These are phyloP conservation scores for Venustaconcha ellipsiformis DNA, from an alignment of 1,140 invertebrate genomes.

Conservation along the genomic window DNA sequence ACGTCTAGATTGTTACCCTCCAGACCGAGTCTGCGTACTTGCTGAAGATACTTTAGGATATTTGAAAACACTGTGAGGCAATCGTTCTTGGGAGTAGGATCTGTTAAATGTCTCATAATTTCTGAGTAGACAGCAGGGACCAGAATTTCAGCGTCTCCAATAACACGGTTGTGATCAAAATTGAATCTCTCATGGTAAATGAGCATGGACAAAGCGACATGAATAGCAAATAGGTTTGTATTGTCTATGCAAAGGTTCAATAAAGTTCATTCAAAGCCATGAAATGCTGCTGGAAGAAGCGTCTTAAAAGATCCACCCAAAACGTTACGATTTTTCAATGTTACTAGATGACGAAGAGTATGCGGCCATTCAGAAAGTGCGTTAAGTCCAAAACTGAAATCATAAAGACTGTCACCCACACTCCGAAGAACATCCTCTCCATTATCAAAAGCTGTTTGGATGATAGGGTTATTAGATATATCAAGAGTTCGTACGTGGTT, in stretches of 20 bases:
- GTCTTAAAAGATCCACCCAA: constrained; percentile 21
- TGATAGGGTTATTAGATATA: constrained; percentile 23
- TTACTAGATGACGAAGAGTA: constrained; percentile 21
- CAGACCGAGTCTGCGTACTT: constrained; percentile 6
- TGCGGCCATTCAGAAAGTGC: constrained; percentile 1
- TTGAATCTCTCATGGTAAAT: constrained; percentile 13
- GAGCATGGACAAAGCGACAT: constrained; percentile 15
- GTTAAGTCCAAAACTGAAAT: constrained; percentile 17
- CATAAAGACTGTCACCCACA: constrained; percentile 11
- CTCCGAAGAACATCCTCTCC: constrained; percentile 12
- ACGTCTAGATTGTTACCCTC: constrained; percentile 23
- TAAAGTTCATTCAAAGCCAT: constrained; percentile 29
- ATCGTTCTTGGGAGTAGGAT: constrained; percentile 22
- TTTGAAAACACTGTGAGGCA: constrained; percentile 20
- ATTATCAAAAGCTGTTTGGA: constrained; percentile 14
- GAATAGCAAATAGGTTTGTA: constrained; percentile 25
- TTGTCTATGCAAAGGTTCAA: constrained; percentile 17
- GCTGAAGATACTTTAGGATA: constrained; percentile 8
- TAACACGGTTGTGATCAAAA: constrained; percentile 29
- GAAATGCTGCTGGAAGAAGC: constrained; percentile 23
- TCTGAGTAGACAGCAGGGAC: constrained; percentile 7
- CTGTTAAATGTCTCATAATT: not conserved
- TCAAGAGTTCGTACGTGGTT: constrained; percentile 3
- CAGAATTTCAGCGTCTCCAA: constrained; percentile 22
- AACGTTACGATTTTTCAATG: constrained; percentile 10